Conservation (phyloP, 2,797 vertebrate species). For the Acropternis orthonyx region DNA sequence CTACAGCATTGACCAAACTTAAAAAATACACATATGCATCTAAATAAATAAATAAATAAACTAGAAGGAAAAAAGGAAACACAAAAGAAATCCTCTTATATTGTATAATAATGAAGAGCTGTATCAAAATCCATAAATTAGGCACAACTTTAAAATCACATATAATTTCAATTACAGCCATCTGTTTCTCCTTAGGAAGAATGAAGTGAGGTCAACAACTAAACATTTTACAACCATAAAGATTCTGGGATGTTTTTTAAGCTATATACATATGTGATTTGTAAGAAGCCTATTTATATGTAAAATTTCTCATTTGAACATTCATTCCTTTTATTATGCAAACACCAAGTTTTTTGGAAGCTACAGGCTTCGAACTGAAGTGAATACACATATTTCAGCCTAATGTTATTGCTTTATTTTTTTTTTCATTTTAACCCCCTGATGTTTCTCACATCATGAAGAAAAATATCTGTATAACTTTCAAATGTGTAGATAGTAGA, state of each 20-base stretch:
- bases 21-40: neutral
- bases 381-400: neutral
- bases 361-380: neutral
- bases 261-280: conserved; percentile 44
- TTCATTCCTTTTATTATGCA: conserved; percentile 55
- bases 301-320: conserved; percentile 41
- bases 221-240: conserved; percentile 18
- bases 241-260: conserved; percentile 40
- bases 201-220: conserved; percentile 37
- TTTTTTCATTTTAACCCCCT: neutral
- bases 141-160: conserved; percentile 30
- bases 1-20: neutral
- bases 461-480: neutral
- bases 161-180: conserved; percentile 56
- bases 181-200: conserved; percentile 53
- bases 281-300: conserved; percentile 53
- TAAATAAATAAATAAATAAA: neutral
- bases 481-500: neutral
- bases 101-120: neutral
- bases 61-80: neutral
- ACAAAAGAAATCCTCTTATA: neutral
- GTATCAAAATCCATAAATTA: conserved; percentile 44
- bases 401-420: neutral
- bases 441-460: neutral
- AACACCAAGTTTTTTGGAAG: conserved; percentile 37